Base-by-base conservation (phyloP, 2,797 vertebrate genomes). In the Petrocephalus sullivani region DNA sequence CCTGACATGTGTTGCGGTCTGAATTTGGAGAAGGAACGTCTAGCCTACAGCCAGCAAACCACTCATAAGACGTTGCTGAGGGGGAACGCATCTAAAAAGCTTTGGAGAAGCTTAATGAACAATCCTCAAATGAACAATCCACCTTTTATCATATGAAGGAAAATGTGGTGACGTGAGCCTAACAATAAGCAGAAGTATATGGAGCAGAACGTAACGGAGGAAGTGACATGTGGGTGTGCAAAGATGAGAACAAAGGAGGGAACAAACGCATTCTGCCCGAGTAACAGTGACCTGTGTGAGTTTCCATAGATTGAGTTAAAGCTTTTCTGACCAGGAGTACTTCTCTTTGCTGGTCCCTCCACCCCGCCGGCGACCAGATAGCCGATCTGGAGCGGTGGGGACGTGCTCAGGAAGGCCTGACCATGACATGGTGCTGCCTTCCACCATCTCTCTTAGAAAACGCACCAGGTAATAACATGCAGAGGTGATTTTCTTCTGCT, bases 381-480 rank as follows among this genome's bases (percentile, higher is more conserved):
- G 56, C 82, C 23, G 53, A 28, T 49, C 46, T 19, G 33, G 64
- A 71, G 64, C 12, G 14, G 49, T 28, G 82, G 54, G n/a, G n/a
- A 84, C 51, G 14, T 0, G 6, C 9, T 51, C 82, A 46, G 71
- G 21, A 87, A 56, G 54, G 71, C 51, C 14, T 37, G 75, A 12
- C 21, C 64, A 19, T 78, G 28, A 56, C 2, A 56, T 81, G 7
- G 19, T 23, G 0, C 16, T 83, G 51, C n/a, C 5, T 56, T 92
- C 95, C 93, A 95, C 96, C 94, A 94, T 93, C 92, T 89, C 82
- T 87, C 91, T 91, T 91, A 90, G 94, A 94, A 84, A 88, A 82
- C 21, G 16, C n/a, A 61, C 33, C 56, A 78, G 28, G 90, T 90
- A 33, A 14, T 6, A 67, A 33, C 64, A 91, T 90, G 90, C 91